Base-by-base conservation (phyloP, 2,888 invertebrate species). In the Eupithecia subfuscata region DNA sequence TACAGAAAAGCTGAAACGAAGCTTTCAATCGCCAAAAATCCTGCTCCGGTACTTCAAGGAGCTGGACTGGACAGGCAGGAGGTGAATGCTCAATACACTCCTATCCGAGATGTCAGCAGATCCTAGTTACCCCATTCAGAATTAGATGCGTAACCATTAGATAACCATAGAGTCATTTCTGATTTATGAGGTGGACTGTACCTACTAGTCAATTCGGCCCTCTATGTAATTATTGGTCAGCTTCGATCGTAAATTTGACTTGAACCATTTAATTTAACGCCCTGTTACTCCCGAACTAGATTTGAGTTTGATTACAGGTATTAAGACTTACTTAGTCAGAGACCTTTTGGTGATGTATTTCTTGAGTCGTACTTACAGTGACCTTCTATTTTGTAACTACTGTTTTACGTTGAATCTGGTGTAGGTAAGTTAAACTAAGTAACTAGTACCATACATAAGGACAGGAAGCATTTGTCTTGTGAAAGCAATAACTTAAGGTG, bases 211-310 rank as follows among this genome's bases (percentile, higher is more conserved):
- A 65, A 70, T 68, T 73, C 52, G 18, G 65, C 76, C 72, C 70
- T 65, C 71, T 80, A 79, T 81, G 83, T 90, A 90, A 92, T 91
- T 90, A 88, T 85, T 80, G 81, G 85, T 82, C 82, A 82, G 79
- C 84, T 74, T 81, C 74, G 84, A 83, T 86, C 86, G 85, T 88
- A 87, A 88, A 85, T 86, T 84, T 80, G 78, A 80, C 75, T 79
- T 74, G 76, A 85, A 83, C 87, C 74, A 85, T 82, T 84, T 85
- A 83, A 86, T 88, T 85, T 84, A 76, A 78, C 78, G 67, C 69
- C 74, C 74, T 78, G 82, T 84, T 84, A 84, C 80, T 78, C 78
- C 78, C 78, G 73, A 83, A 84, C 87, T 85, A 83, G 82, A 84
- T 82, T 82, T 78, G 81, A 82, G 81, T 82, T 80, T 69, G 78